Percentiles rank a stretch among this genome's conserved stretches.
Conservation (phyloP, 92 coral and sea anemone genomes). For the Muricea muricata region DNA sequence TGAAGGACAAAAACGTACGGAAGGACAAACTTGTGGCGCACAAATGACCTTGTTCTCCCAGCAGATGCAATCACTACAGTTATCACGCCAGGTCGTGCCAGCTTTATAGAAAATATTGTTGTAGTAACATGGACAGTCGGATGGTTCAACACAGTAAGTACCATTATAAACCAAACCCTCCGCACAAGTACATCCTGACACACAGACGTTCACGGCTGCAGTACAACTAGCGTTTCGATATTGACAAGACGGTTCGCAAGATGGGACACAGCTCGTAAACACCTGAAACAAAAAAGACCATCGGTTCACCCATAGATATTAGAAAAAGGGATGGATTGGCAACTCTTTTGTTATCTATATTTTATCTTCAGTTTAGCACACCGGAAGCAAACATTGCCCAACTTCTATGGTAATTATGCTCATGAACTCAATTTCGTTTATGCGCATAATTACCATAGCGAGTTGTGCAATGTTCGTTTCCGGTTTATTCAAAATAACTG, state of each 20-base stretch:
- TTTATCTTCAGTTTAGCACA: too few relatives aligned
- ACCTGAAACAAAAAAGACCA: conserved; percentile 53
- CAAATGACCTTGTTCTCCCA: conserved; percentile 33
- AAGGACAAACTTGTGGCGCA: neutral
- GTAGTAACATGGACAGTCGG: conserved; percentile 27
- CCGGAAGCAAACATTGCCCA: too few relatives aligned
- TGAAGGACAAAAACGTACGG: conserved; percentile 17
- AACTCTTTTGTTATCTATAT: too few relatives aligned
- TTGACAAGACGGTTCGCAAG: conserved; percentile 28
- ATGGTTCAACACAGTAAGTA: conserved; percentile 23
- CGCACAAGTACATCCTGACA: conserved; percentile 14
- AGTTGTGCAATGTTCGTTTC: too few relatives aligned
- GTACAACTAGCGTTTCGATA: conserved; percentile 5
- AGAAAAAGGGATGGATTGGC: too few relatives aligned
- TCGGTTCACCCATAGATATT: neutral
- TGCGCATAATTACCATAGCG: too few relatives aligned
- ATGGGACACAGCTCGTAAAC: conserved; percentile 20
- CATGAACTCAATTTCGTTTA: too few relatives aligned
- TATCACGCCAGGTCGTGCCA: conserved; percentile 20
- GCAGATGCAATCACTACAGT: conserved; percentile 36
- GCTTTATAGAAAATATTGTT: conserved; percentile 13
- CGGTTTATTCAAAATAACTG: too few relatives aligned
- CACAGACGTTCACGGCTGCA: neutral
- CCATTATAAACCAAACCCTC: conserved; percentile 16
- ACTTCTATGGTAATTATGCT: too few relatives aligned